These are phyloP conservation scores for Heliothis virescens DNA, from an alignment of 1,140 invertebrate species.

Conservation along the genomic window DNA sequence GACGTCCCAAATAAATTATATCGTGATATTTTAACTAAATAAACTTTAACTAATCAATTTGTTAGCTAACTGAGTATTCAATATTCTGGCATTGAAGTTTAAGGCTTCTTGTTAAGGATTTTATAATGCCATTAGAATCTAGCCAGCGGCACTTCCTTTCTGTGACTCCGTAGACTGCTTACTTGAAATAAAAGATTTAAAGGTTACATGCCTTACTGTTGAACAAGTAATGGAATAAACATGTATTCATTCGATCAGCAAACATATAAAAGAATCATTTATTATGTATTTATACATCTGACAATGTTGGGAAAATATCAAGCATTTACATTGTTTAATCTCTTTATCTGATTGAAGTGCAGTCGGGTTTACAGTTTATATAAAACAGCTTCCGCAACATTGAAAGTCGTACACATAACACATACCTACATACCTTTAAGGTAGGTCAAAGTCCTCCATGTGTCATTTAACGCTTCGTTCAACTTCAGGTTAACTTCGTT, in stretches of 20 bases:
- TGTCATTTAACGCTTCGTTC: too few species aligned
- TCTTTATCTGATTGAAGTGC: background rate
- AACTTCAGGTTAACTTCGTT: too few species aligned
- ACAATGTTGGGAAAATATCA: background rate
- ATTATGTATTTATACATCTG: background rate
- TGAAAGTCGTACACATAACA: background rate
- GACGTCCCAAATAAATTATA: too few species aligned
- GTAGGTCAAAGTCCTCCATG: too few species aligned
- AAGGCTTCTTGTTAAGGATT: conserved; percentile 23
- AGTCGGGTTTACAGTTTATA: background rate
- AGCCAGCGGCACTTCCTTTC: conserved; percentile 20
- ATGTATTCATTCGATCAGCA: conserved; percentile 4
- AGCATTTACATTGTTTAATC: background rate
- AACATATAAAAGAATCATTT: background rate
- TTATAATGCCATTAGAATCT: conserved; percentile 15
- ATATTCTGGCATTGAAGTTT: background rate
- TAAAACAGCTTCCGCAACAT: background rate
- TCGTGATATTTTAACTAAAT: too few species aligned
- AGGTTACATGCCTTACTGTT: conserved; percentile 37
- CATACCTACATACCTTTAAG: too few species aligned
- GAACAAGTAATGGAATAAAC: conserved; percentile 6
- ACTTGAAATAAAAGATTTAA: conserved; percentile 35
- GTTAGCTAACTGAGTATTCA: background rate
- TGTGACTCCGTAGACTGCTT: conserved; percentile 2
- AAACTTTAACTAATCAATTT: background rate